Percentiles rank a stretch among this genome's conserved stretches.
Conservation (phyloP, 2,888 invertebrate genomes). For the Athripsodes cinereus region DNA sequence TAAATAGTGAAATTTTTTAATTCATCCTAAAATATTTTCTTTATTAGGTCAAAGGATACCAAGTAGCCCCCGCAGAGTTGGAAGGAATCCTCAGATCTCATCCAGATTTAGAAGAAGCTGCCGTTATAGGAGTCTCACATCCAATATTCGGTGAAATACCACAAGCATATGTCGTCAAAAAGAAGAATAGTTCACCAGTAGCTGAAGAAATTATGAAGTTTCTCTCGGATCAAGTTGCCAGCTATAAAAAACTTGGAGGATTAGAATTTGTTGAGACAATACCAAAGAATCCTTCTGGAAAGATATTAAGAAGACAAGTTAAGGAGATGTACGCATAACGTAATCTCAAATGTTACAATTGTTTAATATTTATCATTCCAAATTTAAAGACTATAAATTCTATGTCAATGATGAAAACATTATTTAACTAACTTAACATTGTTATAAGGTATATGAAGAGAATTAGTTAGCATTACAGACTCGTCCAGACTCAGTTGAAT, state of each 20-base stretch:
- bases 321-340: slow-evolving; percentile 32
- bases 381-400: too few species aligned
- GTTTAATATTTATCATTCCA: background rate
- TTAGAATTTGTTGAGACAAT: slow-evolving; percentile 62
- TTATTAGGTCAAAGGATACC: slow-evolving; percentile 50
- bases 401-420: too few species aligned
- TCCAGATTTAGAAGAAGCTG: slow-evolving; percentile 65
- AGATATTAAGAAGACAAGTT: slow-evolving; percentile 65
- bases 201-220: slow-evolving; percentile 57
- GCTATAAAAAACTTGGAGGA: slow-evolving; percentile 70
- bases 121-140: slow-evolving; percentile 66
- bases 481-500: too few species aligned
- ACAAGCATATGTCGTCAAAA: slow-evolving; percentile 56
- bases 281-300: slow-evolving; percentile 73
- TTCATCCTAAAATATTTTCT: too few species aligned
- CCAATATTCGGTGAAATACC: slow-evolving; percentile 60
- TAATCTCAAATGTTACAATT: background rate
- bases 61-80: slow-evolving; percentile 37
- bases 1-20: too few species aligned
- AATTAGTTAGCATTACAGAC: too few species aligned
- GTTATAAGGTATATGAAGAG: too few species aligned
- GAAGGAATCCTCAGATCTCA: slow-evolving; percentile 52
- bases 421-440: too few species aligned
- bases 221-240: slow-evolving; percentile 63
- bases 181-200: slow-evolving; percentile 36